Evolutionary conservation across 2,113 vertebrate species (phyloP).

Genomic region (Crotophaga sulcirostris): DNA sequence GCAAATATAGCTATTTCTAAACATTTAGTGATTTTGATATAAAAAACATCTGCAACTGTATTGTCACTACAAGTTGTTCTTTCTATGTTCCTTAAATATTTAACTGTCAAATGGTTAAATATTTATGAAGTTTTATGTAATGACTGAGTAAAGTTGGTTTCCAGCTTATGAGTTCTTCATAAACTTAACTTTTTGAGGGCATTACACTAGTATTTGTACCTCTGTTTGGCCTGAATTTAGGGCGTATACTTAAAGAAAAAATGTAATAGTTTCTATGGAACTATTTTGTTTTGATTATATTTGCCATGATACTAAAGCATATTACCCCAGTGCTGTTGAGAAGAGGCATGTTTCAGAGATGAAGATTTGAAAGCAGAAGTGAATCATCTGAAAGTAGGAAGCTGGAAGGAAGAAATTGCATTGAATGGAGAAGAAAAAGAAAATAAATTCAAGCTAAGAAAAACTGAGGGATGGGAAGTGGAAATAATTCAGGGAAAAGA

Average conservation of each 20-base stretch:
- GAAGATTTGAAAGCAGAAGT: neutral
- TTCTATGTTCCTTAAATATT: neutral
- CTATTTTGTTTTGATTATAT: neutral
- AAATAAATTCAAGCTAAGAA: constrained; percentile 9
- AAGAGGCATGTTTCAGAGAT: neutral
- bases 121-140: neutral
- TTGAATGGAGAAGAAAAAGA: neutral
- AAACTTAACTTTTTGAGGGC: neutral
- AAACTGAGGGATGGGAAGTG: neutral
- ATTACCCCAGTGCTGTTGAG: neutral
- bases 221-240: neutral
- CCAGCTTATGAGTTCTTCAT: neutral
- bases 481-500: neutral
- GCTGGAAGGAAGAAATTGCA: neutral
- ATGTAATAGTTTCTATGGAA: neutral
- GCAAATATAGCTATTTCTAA: neutral
- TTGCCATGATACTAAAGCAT: neutral
- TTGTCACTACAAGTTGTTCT: neutral
- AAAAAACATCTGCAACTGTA: neutral
- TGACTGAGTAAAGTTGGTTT: neutral
- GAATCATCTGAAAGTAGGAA: neutral
- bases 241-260: neutral
- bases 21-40: neutral
- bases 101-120: neutral
- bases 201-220: neutral